A percentile compares a stretch with the other conserved stretches of the same genome.
Evolutionary conservation across 2,797 vertebrate species (phyloP).

Genomic region (Sebastiscus albofasciatus): DNA sequence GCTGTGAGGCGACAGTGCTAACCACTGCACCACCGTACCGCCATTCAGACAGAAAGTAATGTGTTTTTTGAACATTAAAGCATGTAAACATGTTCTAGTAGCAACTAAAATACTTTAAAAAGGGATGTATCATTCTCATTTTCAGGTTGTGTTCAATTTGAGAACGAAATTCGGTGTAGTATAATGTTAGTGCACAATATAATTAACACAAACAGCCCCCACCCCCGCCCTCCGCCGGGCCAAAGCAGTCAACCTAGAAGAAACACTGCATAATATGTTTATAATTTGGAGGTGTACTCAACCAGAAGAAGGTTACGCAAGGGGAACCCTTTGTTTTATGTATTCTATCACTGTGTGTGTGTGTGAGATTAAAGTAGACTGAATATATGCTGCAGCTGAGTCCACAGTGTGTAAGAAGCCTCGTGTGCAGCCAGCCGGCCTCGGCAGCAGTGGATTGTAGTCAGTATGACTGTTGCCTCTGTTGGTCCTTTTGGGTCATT

Average conservation of each 20-base stretch:
- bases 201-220: too few relatives aligned
- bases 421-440: background rate
- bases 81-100: background rate
- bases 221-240: background rate
- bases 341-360: background rate
- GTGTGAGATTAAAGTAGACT: constrained; percentile 3
- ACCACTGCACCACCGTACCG: too few relatives aligned
- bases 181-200: too few relatives aligned
- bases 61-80: background rate
- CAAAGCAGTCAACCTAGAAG: background rate
- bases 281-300: background rate
- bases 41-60: background rate
- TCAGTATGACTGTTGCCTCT: constrained; percentile 22
- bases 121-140: too few relatives aligned
- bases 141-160: background rate
- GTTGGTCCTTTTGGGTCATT: constrained; percentile 35
- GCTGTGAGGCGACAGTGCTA: too few relatives aligned
- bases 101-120: background rate
- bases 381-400: background rate
- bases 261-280: background rate
- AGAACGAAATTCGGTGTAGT: background rate
- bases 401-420: background rate
- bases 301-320: background rate
- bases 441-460: background rate
- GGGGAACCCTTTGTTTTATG: background rate